Base-by-base conservation (phyloP, 2,888 invertebrate species). In the Noctua fimbriata region DNA sequence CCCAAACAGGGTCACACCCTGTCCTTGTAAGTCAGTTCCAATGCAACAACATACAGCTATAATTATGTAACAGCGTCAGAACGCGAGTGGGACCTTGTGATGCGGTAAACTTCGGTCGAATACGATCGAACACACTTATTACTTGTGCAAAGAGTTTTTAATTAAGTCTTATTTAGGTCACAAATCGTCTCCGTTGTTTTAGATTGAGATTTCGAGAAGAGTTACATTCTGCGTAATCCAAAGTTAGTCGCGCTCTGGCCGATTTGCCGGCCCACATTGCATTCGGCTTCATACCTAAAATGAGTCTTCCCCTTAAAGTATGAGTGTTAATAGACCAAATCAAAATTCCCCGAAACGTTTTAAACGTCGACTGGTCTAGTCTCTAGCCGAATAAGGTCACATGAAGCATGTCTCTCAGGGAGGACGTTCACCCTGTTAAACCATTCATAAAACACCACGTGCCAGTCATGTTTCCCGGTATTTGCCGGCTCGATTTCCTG, bases 41-140 rank as follows among this genome's bases (percentile, higher is more conserved):
- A 49, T 73, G 41, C 67, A 73, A 28, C 1, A 16, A 65, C 58
- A 63, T 41, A 21, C 10, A 72, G 16, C 24, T 36, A 44, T 36
- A 52, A 65, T 21, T n/a, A 36, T 36, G 16, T n/a, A 65, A 49
- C 49, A 21, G n/a, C 65, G 21, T 28, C 14, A 2, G 55, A 71
- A 21, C 73, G 66, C 67, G 36, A 75, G 2, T 58, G 9, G 18
- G 52, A 78, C 72, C 78, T 86, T 86, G 75, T 69, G 65, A 69
- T 79, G 83, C 67, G 71, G 79, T 60, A 83, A 41, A 67, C 73
- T 44, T 47, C 32, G 44, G 67, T 63, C 21, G 7, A 21, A 65
- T 65, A 21, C 71, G 71, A 86, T 85, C 87, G 63, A 76, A 78
- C 52, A 65, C 44, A 67, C 63, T 32, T 58, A 60, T 84, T 71